Evolutionary conservation across 2,113 vertebrate species (phyloP), one percentile per base, ranked within the genome.

Genomic region (Lanius ludovicianus): DNA sequence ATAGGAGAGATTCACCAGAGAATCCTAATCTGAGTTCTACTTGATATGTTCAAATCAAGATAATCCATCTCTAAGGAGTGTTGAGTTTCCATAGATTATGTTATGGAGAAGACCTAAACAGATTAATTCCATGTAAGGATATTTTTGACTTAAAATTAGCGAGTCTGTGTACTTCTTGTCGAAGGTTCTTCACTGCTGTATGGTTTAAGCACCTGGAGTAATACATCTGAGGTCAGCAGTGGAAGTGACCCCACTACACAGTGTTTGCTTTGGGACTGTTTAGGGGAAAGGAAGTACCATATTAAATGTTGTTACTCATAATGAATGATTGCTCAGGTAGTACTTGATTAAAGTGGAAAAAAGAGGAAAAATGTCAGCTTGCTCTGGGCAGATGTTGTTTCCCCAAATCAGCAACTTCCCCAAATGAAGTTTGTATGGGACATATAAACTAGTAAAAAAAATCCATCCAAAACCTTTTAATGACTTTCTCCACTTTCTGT

Each of bases 401-500:
- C 81, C 85, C 31, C 35, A 93, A 84, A 89, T 27, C 1, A 0
- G 84, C 18, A 74, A 74, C 56, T 88, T 91, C n/a, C n/a, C n/a
- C n/a, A 88, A 90, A 93, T 33, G 35, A 70, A 74, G 84, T 70
- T 94, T 96, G 31, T 80, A 76, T 63, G 63, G 70, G 57, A 73
- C 22, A n/a, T 25, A 67, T 63, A 93, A 77, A 85, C 50, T 21
- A 67, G 57, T 24, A 80, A 90, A 95, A 37, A 37, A 96, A 90
- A 74, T 70, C 56, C 93, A 44, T 90, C 84, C 60, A 81, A 81
- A 94, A 93, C 33, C 25, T 87, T 90, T 81, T 42, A 94, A 78
- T 27, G 60, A 71, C 49, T 94, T 96, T 90, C 53, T 90, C 28
- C 64, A 94, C 28, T 92, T 94, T 92, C 57, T 90, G 65, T 81